These are phyloP conservation scores for Ricordea florida DNA, from an alignment of 92 coral and sea anemone species.

Conservation along the genomic window DNA sequence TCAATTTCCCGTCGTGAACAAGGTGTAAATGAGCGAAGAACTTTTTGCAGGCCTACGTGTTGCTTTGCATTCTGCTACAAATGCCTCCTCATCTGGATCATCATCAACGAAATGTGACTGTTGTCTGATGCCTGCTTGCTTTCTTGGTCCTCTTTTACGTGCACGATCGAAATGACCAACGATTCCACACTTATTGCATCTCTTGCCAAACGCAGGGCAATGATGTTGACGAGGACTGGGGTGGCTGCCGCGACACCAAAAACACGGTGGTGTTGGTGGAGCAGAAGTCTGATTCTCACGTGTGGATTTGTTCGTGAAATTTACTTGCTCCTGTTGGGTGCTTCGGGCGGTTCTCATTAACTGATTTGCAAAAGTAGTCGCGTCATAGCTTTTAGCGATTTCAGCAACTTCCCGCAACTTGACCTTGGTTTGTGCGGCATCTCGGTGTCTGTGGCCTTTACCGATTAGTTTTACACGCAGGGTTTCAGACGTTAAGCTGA, in stretches of 20 bases:
- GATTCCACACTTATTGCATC: slow-evolving; percentile 50
- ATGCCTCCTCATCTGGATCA: slow-evolving; percentile 28
- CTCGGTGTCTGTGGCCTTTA: no score
- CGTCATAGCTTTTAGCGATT: no score
- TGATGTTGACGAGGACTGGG: slow-evolving; percentile 43
- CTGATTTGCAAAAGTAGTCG: no score
- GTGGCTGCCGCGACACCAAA: slow-evolving; percentile 56
- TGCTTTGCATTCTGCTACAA: slow-evolving; percentile 25
- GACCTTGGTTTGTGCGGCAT: no score
- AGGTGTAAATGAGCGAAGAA: slow-evolving; percentile 52
- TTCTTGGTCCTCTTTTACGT: slow-evolving; percentile 27
- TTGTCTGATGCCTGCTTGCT: slow-evolving; percentile 17
- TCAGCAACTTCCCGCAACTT: no score
- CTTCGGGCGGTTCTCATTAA: no score
- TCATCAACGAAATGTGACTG: slow-evolving; percentile 47
- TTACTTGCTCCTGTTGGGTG: no score
- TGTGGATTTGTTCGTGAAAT: no score
- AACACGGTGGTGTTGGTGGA: no score
- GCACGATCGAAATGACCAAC: slow-evolving; percentile 53
- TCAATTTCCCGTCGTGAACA: slow-evolving; percentile 20
- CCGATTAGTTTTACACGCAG: no score
- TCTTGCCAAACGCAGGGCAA: slow-evolving; percentile 50
- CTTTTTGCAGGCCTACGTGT: slow-evolving; percentile 17
- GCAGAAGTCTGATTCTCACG: no score
- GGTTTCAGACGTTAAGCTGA: no score